phyloP scores from a whole-genome alignment of 2,797 vertebrate genomes.

The Anas flavirostris region DNA sequence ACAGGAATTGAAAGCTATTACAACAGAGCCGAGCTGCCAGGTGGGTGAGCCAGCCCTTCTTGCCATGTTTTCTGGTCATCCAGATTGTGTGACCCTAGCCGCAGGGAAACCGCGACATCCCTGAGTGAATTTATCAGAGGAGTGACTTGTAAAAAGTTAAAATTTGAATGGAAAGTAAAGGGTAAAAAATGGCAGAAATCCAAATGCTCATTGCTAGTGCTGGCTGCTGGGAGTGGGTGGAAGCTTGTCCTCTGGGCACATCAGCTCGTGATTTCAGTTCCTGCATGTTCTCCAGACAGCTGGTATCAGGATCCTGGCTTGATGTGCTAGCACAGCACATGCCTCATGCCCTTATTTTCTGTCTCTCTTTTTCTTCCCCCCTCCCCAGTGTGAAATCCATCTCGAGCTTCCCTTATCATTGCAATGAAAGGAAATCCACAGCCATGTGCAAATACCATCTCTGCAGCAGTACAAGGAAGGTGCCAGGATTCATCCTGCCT shows the following conservation, averaged over 20 bases:
- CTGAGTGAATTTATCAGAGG: neutral
- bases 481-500: neutral
- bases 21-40: neutral
- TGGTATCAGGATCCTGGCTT: neutral
- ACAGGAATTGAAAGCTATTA: neutral
- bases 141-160: neutral
- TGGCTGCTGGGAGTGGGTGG: neutral
- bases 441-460: accelerated
- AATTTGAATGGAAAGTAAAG: slow-evolving; percentile 1
- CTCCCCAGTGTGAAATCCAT: neutral
- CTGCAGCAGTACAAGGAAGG: neutral
- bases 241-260: neutral
- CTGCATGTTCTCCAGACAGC: neutral
- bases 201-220: neutral
- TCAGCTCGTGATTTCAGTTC: neutral
- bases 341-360: neutral
- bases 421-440: neutral
- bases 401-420: neutral
- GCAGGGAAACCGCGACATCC: neutral
- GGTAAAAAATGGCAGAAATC: neutral
- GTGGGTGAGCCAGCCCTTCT: neutral
- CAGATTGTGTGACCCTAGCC: neutral
- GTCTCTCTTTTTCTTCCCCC: neutral
- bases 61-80: neutral
- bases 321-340: neutral